These are phyloP conservation scores for Achroia grisella DNA, from an alignment of 1,140 invertebrate genomes.

Conservation along the genomic window DNA sequence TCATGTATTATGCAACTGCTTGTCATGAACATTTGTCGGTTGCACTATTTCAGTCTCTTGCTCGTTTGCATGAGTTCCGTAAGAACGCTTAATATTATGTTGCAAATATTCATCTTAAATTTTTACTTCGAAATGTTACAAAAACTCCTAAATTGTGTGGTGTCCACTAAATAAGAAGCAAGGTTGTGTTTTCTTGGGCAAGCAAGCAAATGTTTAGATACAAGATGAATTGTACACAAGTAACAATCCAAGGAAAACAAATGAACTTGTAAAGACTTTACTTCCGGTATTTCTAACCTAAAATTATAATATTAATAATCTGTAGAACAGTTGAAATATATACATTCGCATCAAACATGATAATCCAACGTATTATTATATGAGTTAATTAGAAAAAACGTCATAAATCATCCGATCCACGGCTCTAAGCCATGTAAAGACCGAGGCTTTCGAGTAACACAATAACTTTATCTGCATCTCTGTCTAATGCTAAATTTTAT, in stretches of 20 bases:
- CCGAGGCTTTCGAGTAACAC: slow-evolving; percentile 48
- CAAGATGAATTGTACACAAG: no score
- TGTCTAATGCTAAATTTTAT: slow-evolving; percentile 30
- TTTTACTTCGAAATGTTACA: no score
- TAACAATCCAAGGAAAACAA: no score
- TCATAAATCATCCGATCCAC: slow-evolving; percentile 63
- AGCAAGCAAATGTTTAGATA: no score
- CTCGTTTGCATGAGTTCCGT: no score
- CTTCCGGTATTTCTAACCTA: slow-evolving; percentile 33
- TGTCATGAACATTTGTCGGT: slow-evolving; percentile 69
- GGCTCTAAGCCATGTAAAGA: slow-evolving; percentile 40
- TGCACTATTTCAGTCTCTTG: slow-evolving; percentile 42
- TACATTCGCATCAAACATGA: slow-evolving; percentile 47
- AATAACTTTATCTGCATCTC: slow-evolving; percentile 43
- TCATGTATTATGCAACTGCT: slow-evolving; percentile 64
- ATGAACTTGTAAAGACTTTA: slow-evolving; percentile 1
- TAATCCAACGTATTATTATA: slow-evolving; percentile 68
- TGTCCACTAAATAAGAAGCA: no score
- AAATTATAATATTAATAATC: slow-evolving; percentile 38
- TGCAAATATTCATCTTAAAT: no score
- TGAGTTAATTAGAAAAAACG: slow-evolving; percentile 65
- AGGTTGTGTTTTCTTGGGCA: no score
- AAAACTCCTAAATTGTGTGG: background rate
- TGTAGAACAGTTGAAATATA: slow-evolving; percentile 52
- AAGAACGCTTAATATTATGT: no score